phyloP scores from a whole-genome alignment of 1,140 invertebrate genomes.

The Camponotus vicinus region DNA sequence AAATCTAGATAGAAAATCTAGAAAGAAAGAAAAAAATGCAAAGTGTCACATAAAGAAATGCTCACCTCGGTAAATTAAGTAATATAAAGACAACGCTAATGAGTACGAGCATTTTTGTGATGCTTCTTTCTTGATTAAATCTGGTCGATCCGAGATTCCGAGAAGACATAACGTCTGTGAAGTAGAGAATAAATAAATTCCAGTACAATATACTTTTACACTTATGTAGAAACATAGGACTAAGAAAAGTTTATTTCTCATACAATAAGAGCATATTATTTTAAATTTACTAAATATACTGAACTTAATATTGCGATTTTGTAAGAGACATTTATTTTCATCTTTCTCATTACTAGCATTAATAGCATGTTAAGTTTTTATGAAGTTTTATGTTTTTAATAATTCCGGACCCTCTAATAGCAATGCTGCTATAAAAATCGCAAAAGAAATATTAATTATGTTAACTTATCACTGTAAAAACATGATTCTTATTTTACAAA shows the following conservation, averaged over 20 bases:
- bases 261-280: neutral
- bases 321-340: neutral
- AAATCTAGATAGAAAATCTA: neutral
- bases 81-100: slow-evolving; percentile 87
- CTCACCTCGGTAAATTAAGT: slow-evolving; percentile 87
- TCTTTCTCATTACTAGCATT: neutral
- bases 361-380: neutral
- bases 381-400: slow-evolving; percentile 14
- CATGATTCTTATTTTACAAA: neutral
- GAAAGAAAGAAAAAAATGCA: neutral
- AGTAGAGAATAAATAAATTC: slow-evolving; percentile 44
- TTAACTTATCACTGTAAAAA: neutral
- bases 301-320: neutral
- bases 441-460: neutral
- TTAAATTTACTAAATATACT: neutral
- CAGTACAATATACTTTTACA: neutral
- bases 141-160: slow-evolving; percentile 84
- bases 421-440: neutral
- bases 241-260: neutral
- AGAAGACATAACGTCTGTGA: slow-evolving; percentile 83
- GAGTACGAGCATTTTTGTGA: slow-evolving; percentile 87
- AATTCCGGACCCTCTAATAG: neutral
- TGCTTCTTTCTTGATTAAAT: slow-evolving; percentile 86
- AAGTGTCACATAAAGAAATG: neutral
- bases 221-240: neutral